phyloP scores from a whole-genome alignment of 2,113 vertebrate species.

The Strigops habroptila region DNA sequence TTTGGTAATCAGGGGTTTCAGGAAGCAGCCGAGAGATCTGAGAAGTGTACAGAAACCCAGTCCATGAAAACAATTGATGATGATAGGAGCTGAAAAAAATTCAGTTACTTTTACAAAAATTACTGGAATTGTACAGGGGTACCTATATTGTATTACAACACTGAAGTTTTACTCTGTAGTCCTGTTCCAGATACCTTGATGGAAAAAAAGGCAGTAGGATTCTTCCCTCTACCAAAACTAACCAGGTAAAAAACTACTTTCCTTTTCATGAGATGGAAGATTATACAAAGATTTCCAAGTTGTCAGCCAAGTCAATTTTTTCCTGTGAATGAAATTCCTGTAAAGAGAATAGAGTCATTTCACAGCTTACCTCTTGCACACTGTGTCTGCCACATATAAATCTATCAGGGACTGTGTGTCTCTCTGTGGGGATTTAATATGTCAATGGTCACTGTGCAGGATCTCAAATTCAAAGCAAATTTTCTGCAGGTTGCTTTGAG shows the following conservation, averaged over 20 bases:
- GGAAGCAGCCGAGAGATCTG: background rate
- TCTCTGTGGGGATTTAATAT: background rate
- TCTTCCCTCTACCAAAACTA: background rate
- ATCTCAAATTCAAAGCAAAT: background rate
- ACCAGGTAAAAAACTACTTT: background rate
- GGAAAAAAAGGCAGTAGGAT: background rate
- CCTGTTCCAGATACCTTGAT: rapidly evolving
- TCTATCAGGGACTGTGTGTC: background rate
- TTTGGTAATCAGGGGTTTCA: background rate
- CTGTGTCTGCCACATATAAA: background rate
- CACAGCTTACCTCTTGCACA: background rate
- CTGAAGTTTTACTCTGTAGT: background rate
- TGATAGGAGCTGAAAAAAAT: background rate
- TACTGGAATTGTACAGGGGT: background rate
- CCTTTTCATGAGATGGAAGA: background rate
- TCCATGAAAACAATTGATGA: background rate
- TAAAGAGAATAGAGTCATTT: background rate
- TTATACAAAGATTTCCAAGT: background rate
- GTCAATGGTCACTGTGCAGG: background rate
- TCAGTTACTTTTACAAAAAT: background rate
- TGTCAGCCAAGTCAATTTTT: background rate
- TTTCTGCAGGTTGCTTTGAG: background rate
- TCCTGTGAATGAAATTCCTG: background rate
- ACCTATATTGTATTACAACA: background rate
- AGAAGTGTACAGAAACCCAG: background rate